phyloP scores from a whole-genome alignment of 2,888 invertebrate genomes.

The Agonopterix heracliana region DNA sequence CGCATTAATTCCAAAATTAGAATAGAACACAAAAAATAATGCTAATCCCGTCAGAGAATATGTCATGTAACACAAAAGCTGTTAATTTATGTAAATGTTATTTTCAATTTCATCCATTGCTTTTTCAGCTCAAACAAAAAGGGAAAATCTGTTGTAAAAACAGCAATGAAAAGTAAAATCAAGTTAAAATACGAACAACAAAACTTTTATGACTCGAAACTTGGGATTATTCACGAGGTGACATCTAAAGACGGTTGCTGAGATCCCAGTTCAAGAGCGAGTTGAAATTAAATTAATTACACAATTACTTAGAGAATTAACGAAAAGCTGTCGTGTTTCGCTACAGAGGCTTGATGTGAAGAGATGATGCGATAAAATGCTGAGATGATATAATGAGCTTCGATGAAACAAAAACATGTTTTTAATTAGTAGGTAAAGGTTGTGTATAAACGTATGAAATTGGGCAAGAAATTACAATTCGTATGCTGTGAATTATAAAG shows the following conservation, averaged over 20 bases:
- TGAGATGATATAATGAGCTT: constrained; percentile 2
- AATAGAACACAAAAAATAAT: constrained; percentile 7
- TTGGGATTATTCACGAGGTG: constrained; percentile 3
- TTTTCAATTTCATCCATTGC: background rate
- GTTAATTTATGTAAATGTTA: constrained; percentile 5
- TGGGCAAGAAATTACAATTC: too few species aligned
- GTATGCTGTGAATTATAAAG: too few species aligned
- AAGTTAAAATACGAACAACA: background rate
- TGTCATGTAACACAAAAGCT: constrained; percentile 5
- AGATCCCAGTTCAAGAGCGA: constrained; percentile 10
- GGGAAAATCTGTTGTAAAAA: background rate
- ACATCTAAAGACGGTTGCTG: constrained; percentile 5
- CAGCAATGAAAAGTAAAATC: background rate
- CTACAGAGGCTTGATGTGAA: constrained; percentile 8
- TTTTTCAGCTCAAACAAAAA: background rate
- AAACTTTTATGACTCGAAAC: background rate
- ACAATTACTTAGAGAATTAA: constrained; percentile 21
- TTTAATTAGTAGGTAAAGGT: too few species aligned
- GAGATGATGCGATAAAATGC: constrained; percentile 10
- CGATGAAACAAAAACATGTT: constrained; percentile 4
- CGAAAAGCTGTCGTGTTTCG: constrained; percentile 17
- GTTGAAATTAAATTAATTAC: constrained; percentile 26
- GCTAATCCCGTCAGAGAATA: constrained; percentile 6
- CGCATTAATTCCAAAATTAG: constrained; percentile 3
- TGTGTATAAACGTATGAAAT: too few species aligned